phyloP scores from a whole-genome alignment of 2,113 vertebrate genomes.

The Lasiurus cinereus region DNA sequence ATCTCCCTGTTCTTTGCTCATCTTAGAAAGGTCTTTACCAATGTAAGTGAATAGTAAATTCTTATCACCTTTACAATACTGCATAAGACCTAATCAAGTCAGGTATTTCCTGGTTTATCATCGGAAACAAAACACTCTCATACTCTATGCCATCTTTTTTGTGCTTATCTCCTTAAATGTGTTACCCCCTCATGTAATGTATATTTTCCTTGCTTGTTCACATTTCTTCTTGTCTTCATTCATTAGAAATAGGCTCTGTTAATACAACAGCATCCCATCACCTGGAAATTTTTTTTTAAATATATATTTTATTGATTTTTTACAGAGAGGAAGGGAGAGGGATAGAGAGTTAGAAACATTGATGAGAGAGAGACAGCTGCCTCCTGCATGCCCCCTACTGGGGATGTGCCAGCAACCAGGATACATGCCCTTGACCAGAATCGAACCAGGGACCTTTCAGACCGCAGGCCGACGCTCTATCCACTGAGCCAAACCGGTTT shows the following conservation, averaged over 20 bases:
- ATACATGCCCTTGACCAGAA: too few relatives aligned
- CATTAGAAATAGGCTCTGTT: neutral
- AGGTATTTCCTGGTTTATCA: neutral
- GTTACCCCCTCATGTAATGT: neutral
- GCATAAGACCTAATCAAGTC: neutral
- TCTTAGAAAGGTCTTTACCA: neutral
- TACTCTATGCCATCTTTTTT: neutral
- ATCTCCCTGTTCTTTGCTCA: neutral
- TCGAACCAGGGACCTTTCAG: too few relatives aligned
- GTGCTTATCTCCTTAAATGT: neutral
- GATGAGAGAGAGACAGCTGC: too few relatives aligned
- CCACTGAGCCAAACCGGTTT: too few relatives aligned
- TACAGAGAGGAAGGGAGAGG: too few relatives aligned
- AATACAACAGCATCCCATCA: neutral
- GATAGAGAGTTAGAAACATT: too few relatives aligned
- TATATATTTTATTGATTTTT: too few relatives aligned
- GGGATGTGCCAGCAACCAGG: too few relatives aligned
- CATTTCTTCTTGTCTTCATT: neutral
- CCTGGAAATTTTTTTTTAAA: neutral
- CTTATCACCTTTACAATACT: neutral
- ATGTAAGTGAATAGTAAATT: neutral
- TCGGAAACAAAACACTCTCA: neutral
- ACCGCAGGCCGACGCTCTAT: too few relatives aligned
- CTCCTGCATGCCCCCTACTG: too few relatives aligned
- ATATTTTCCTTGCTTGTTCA: neutral